Base-by-base conservation (phyloP, 2,113 vertebrate genomes). In the Grallaria varia region DNA sequence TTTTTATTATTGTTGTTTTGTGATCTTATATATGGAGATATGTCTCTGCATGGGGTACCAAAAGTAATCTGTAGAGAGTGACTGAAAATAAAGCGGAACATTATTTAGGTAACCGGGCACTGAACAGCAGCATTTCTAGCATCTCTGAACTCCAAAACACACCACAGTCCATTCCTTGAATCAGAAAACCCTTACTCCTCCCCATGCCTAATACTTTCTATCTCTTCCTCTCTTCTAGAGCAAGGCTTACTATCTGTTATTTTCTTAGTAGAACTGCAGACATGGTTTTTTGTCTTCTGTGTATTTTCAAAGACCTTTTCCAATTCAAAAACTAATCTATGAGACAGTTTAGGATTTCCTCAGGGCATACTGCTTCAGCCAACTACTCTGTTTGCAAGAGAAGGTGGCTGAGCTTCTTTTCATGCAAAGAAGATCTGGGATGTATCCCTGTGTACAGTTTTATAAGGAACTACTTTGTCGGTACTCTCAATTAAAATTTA, bases 141-240 rank as follows among this genome's bases (percentile, higher is more conserved):
- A 79, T 28, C 33, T 76, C 8, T 5, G 52, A 83, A 30, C 3
- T 14, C 62, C 24, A 4, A 72, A 87, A 21, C 31, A 56, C 6
- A 22, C 17, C 16, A 5, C 12, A 60, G 13, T 58, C 23, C 12
- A 66, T 37, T 44, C 14, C 15, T 77, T 83, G 35, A 83, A 30
- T 27, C 37, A 73, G 71, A 76, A 76, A 85, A 60, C 5, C 3
- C 78, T 87, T 72, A 22, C 2, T 25, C 7, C n/a, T 83, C 5
- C 25, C 6, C 14, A 28, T 8, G 31, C 0, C 0, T 33, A 44
- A 81, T 21, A 10, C 12, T 23, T 63, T 42, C 33, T 52, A 4
- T 53, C 2, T 9, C 10, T 76, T 30, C 14, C 8, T 80, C 66
- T 52, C 27, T 60, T 56, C 33, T 66, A 82, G 49, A 49, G 9